A percentile compares a stretch with the other conserved stretches of the same genome.
phyloP scores from a whole-genome alignment of 1,140 invertebrate species.

The Tetramorium parvispinum region DNA sequence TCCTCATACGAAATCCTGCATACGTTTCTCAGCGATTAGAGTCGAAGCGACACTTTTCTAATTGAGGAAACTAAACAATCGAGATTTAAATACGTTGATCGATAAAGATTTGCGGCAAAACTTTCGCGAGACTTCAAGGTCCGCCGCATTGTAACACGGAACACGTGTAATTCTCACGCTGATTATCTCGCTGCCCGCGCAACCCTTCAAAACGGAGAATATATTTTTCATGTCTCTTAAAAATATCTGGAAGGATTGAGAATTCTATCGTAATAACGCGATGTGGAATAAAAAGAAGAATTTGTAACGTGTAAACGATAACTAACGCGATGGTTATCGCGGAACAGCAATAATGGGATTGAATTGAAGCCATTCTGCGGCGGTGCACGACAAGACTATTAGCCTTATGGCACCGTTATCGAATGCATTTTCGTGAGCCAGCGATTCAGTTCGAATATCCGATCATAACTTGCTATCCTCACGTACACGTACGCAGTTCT shows the following conservation, averaged over 20 bases:
- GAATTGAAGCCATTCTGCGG: not conserved
- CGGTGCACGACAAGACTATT: not conserved
- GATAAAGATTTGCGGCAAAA: slow-evolving; percentile 13
- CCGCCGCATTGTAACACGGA: not conserved
- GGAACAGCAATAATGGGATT: not conserved
- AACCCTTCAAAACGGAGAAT: not conserved
- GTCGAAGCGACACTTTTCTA: not conserved
- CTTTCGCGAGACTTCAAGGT: slow-evolving; percentile 17
- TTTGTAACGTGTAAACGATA: not conserved
- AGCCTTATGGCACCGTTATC: not conserved
- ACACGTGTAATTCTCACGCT: not conserved
- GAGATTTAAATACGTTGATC: not conserved
- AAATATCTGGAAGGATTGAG: not conserved
- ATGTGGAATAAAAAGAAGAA: not conserved
- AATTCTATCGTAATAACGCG: not conserved
- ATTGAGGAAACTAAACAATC: not conserved
- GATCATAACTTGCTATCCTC: no score
- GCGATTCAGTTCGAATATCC: not conserved
- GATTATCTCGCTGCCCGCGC: not conserved
- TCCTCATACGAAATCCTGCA: not conserved
- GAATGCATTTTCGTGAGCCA: slow-evolving; percentile 2
- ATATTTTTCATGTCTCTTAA: not conserved
- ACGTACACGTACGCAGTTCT: no score
- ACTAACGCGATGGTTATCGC: not conserved
- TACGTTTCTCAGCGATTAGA: not conserved